These are phyloP conservation scores for Alethe castanea DNA, from an alignment of 2,113 vertebrate species.

Conservation along the genomic window DNA sequence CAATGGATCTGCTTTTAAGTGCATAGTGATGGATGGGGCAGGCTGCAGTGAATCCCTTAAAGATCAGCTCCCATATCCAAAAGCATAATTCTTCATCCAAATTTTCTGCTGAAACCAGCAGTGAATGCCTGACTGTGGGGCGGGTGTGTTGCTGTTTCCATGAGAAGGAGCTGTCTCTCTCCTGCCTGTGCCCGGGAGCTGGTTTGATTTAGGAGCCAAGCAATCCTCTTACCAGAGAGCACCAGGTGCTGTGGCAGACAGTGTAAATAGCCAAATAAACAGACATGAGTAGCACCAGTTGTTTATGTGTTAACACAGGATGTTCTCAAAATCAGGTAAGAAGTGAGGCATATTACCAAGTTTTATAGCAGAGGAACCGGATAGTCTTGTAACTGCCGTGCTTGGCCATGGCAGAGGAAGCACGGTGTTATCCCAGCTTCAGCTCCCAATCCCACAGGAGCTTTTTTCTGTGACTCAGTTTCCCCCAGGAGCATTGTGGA, in stretches of 20 bases:
- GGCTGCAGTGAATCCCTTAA: neutral
- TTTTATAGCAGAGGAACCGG: conserved; percentile 45
- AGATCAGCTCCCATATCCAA: neutral
- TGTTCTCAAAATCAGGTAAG: conserved; percentile 50
- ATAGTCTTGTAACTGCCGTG: neutral
- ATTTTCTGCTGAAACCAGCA: neutral
- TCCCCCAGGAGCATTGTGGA: neutral
- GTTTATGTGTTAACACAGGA: conserved; percentile 49
- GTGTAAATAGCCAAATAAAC: neutral
- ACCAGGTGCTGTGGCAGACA: neutral
- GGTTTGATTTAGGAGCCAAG: neutral
- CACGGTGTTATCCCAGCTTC: neutral
- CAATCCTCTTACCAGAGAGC: neutral
- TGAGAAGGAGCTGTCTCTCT: conserved; percentile 11
- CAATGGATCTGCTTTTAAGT: neutral
- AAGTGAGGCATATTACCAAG: conserved; percentile 27
- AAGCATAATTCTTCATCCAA: neutral
- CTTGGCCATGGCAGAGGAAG: neutral
- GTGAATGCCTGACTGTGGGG: neutral
- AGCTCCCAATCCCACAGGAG: neutral
- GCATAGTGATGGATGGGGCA: neutral
- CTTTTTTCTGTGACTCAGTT: conserved; percentile 1
- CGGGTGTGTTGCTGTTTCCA: neutral
- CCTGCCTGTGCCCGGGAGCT: neutral
- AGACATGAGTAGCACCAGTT: neutral